Base-by-base conservation (phyloP, 2,888 invertebrate genomes). In the Ophioninae sp. region DNA sequence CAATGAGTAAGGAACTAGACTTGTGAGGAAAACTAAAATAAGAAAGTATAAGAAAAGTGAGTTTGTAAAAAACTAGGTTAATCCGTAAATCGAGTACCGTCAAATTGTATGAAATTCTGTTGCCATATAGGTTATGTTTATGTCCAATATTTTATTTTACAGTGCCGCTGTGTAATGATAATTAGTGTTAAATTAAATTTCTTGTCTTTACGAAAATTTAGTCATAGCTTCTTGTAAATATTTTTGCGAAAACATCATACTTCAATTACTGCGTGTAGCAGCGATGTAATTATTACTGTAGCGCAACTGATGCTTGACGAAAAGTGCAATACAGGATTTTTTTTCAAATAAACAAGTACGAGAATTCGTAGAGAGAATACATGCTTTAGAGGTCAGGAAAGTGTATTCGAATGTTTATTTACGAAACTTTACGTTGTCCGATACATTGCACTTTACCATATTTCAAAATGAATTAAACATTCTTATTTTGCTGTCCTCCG, bases 391-490 rank as follows among this genome's bases (percentile, higher is more conserved):
- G 17, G 50, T 23, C 6, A 7, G 21, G 21, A 72, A 57, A 37
- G 20, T 21, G 21, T 37, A 10, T 21, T 20, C 13, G 10, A 41
- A 30, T 13, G 30, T 57, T 17, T 72, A n/a, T 39, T 72, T 61
- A 17, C 13, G 39, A 21, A 20, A 30, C 3, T 30, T 30, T 30
- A 30, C 30, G 17, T 13, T 56, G 37, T 8, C 30, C 44, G 37
- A 57, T 57, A 57, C n/a, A 67, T 10, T 70, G 70, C 20, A 70
- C 69, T 59, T 59, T 72, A 39, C 20, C 39, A 10, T 61, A 50
- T 50, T 30, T 73, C 23, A 73, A 62, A 62, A 73, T 73, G 62
- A 50, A 44, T 73, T 62, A 10, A 30, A 62, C 72, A 41, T 62
- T 73, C 23, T 5, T n/a, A 41, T 59, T 59, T 17, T 13, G 44